Base-by-base conservation (phyloP, 2,888 invertebrate species). In the Unio pictorum region DNA sequence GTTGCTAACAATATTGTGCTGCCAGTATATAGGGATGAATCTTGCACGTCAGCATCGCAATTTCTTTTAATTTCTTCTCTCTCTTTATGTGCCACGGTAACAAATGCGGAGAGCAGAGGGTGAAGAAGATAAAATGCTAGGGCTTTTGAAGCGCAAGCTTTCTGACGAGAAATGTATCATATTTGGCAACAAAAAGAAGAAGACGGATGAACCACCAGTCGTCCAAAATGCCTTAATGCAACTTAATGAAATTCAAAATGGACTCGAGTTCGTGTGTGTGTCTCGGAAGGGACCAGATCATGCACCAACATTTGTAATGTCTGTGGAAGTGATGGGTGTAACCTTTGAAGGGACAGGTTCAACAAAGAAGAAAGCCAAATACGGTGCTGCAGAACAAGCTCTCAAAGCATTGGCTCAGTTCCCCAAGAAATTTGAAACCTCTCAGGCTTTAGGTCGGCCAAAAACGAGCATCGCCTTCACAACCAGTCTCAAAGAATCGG, bases 231-330 rank as follows among this genome's bases (percentile, higher is more conserved):
- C 88, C 20, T 72, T 87, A 28, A 86, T 87, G 88, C 86, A 87
- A 73, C 81, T 97, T 68, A 96, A 97, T 90, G 96, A 97, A 91
- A 91, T 96, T 17, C 94, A 95, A 78, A 93, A 95, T 55, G 94
- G 94, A 34, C 93, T 96, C 23, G 91, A 93, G 68, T 97, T 96
- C 89, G 92, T 93, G 78, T 92, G 95, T 76, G 92, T 95, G 68
- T 93, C 93, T 70, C 94, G 95, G 90, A 93, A 93, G 30, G 97
- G 97, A 0, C 96, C 97, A 0, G 94, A 95, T 17, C 97, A 97
- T 91, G 94, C 95, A 64, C 97, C 97, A 0, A 92, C 94, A 82
- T 97, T 97, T 91, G 94, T 94, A 20, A 94, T 97, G 80, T 93
- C 94, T 15, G 96, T 96, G 11, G 74, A 77, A 56, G 72, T 45